Base-by-base conservation (phyloP, 1,140 invertebrate genomes). In the Calephelis virginiensis region DNA sequence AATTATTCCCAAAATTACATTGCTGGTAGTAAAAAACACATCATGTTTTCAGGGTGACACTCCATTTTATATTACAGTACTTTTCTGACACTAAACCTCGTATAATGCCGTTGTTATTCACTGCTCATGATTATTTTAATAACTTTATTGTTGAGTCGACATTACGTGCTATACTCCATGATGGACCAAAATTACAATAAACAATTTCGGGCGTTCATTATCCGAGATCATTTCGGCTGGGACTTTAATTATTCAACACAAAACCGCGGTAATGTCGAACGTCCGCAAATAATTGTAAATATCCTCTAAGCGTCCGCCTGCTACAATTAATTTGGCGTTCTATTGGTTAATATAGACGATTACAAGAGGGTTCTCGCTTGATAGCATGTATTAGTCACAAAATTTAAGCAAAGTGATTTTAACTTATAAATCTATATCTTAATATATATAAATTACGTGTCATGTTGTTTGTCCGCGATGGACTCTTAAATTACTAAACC, bases 141-240 rank as follows among this genome's bases (percentile, higher is more conserved):
- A 86, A 80, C 83, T 88, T 84, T 80, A 90, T 88, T 85, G 84
- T 84, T 78, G 76, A 67, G 75, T 64, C 66, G 70, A 68, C 75
- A 82, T 89, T 83, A 85, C 85, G 85, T 85, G 76, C 73, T 78
- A 72, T 78, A 82, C 72, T 83, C 77, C 78, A 85, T 83, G 80
- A 84, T 78, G 76, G 75, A 66, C 71, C 78, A 77, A 85, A 86
- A 89, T 89, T 86, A 90, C 83, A 90, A 89, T 89, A 86, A 89
- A 90, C 85, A 87, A 87, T 87, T 87, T 83, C 62, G 78, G 70
- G 76, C 81, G 75, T 83, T 89, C 88, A 90, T 90, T 90, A 87
- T 78, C 75, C 70, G 65, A 70, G 77, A 83, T 87, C 83, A 90
- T 90, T 79, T 84, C 82, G 77, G 78, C 74, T 78, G 73, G 75